Base-by-base conservation (phyloP, 2,888 invertebrate genomes). In the Halictus ligatus region DNA sequence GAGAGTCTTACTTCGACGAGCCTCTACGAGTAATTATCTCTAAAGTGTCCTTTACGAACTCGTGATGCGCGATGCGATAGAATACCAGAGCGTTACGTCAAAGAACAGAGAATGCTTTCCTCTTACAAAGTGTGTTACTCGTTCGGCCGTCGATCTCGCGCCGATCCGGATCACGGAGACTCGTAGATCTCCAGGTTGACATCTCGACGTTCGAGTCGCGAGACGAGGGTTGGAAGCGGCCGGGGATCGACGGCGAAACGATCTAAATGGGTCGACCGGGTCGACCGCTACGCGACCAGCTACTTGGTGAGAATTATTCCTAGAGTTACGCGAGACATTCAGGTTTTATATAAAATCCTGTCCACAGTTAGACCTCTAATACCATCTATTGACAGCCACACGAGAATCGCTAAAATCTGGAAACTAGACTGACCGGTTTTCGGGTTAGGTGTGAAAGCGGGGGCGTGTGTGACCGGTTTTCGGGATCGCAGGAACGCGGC, bases 301-400 rank as follows among this genome's bases (percentile, higher is more conserved):
- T 86, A 88, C 84, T 75, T 67, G 75, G 67, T 71, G 48, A 43
- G 87, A 79, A 85, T 50, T 83, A 79, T 78, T 77, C 69, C 83
- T 88, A 83, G 76, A 88, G 73, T 78, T 88, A 89, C 84, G 88
- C 86, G 78, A 86, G 86, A 89, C 89, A 86, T 84, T 86, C 84
- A 84, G 83, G 84, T 84, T 69, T 84, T 89, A 89, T 89, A 89
- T 75, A 87, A 89, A 89, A 89, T 86, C 77, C 80, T 85, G 84
- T 72, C 72, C 86, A 81, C 86, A 87, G 67, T 83, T 86, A 86
- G 84, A 82, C 78, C 83, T 80, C 88, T 88, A 89, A 72, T 78
- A 85, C 76, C 81, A 75, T n/a, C 84, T 83, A 87, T 54, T 64
- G 80, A 84, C 86, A 83, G 86, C 75, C 88, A 83, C 83, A 71